These are phyloP conservation scores for Actinopyga echinites DNA, from an alignment of 53 echinoderm and acorn worm genomes.

Conservation along the genomic window DNA sequence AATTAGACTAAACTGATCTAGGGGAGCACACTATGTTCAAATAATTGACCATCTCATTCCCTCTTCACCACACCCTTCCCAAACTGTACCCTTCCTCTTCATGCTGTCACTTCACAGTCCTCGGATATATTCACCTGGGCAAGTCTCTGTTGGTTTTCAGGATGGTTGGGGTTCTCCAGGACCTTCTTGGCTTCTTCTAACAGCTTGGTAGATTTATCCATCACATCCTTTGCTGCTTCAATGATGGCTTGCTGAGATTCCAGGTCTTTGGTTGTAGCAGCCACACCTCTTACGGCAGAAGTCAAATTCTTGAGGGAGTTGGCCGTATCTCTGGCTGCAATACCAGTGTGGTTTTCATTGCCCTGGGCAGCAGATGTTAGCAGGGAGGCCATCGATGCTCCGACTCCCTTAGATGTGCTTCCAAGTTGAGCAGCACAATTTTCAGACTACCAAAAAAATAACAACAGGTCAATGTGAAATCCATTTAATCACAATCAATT, in stretches of 20 bases:
- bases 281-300: slow-evolving; percentile 85
- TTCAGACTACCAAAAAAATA: slow-evolving; percentile 57
- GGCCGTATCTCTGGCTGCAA: slow-evolving; percentile 93
- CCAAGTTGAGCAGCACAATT: slow-evolving; percentile 81
- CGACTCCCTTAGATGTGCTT: slow-evolving; percentile 91
- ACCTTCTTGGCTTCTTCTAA: slow-evolving; percentile 92
- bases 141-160: slow-evolving; percentile 84
- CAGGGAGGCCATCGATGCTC: slow-evolving; percentile 94
- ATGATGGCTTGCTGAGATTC: slow-evolving; percentile 71
- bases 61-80: too few relatives aligned
- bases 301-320: slow-evolving; percentile 82
- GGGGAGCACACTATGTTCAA: too few relatives aligned
- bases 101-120: too few relatives aligned
- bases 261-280: slow-evolving; percentile 64
- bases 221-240: slow-evolving; percentile 82
- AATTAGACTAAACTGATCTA: too few relatives aligned
- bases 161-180: slow-evolving; percentile 77
- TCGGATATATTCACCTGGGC: slow-evolving; percentile 69
- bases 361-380: slow-evolving; percentile 94
- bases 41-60: too few relatives aligned
- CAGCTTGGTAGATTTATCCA: slow-evolving; percentile 84
- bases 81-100: too few relatives aligned
- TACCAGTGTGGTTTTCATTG: slow-evolving; percentile 95
- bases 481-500: not conserved
- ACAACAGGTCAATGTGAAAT: not conserved